Conservation (phyloP, 1,140 invertebrate species). For the Gryllus bimaculatus region DNA sequence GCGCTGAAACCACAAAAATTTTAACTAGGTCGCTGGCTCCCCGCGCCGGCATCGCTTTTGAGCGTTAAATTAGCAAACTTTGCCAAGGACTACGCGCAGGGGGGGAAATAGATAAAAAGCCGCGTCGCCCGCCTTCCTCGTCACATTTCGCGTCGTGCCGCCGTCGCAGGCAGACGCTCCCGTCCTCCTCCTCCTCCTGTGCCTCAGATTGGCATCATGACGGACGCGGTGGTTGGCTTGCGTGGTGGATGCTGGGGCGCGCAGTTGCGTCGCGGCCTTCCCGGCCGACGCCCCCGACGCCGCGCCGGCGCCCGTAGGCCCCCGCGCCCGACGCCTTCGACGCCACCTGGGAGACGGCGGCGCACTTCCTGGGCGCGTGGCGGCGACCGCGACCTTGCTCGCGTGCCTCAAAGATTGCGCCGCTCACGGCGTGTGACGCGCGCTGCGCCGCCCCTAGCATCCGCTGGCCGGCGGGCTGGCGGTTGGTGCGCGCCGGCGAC, state of each 20-base stretch:
- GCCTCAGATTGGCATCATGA: background rate
- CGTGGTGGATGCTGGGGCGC: background rate
- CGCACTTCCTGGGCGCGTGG: slow-evolving; percentile 57
- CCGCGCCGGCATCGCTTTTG: background rate
- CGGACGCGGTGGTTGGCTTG: background rate
- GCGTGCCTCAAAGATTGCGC: slow-evolving; percentile 60
- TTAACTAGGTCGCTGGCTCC: background rate
- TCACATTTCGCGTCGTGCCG: background rate
- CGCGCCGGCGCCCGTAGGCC: background rate
- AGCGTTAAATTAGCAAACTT: background rate
- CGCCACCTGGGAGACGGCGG: slow-evolving; percentile 43
- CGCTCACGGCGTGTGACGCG: slow-evolving; percentile 51
- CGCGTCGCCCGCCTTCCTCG: background rate
- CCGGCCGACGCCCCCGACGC: background rate
- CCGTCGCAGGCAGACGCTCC: background rate
- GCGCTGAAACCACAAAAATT: too few relatives aligned
- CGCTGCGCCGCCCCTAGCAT: slow-evolving; percentile 44
- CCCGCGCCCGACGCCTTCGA: slow-evolving; percentile 29
- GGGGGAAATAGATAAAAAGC: slow-evolving; percentile 8
- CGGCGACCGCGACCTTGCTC: slow-evolving; percentile 53
- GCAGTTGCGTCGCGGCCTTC: background rate
- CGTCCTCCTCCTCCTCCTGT: background rate
- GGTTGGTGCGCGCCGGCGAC: slow-evolving; percentile 48
- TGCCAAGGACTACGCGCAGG: background rate
- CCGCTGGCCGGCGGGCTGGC: slow-evolving; percentile 54